These are phyloP conservation scores for Drosophila watanabei DNA, from an alignment of 1,140 invertebrate genomes.

Conservation along the genomic window DNA sequence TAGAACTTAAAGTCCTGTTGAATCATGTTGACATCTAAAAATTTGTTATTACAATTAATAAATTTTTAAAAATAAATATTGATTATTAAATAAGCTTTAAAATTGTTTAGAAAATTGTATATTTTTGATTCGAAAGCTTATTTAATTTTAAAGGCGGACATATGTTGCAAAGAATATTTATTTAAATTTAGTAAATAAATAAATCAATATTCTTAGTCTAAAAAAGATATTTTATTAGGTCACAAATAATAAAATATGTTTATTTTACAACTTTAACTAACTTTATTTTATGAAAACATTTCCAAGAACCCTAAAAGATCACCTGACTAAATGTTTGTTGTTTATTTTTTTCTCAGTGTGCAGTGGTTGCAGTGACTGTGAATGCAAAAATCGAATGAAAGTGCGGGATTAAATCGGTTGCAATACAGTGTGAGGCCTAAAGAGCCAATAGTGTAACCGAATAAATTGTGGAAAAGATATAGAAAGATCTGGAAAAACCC, in stretches of 20 bases:
- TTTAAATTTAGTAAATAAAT: background rate
- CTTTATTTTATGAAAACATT: background rate
- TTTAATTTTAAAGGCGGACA: too few relatives aligned
- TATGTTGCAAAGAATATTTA: too few relatives aligned
- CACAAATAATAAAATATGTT: background rate
- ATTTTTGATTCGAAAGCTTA: too few relatives aligned
- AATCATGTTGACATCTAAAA: too few relatives aligned
- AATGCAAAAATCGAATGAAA: conserved; percentile 19
- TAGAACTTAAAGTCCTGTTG: too few relatives aligned
- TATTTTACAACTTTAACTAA: background rate
- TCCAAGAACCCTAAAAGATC: background rate
- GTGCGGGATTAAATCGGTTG: conserved; percentile 16
- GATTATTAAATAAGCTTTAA: too few relatives aligned
- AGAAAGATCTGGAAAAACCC: background rate
- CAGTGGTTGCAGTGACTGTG: background rate
- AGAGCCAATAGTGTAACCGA: background rate
- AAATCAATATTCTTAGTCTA: background rate
- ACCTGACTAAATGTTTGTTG: background rate
- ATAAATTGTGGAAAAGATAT: background rate
- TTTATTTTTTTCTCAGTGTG: conserved; percentile 24
- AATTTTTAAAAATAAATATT: too few relatives aligned
- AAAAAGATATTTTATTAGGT: background rate
- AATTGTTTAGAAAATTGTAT: too few relatives aligned
- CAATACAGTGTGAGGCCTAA: conserved; percentile 14
- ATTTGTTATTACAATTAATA: too few relatives aligned